Evolutionary conservation across 2,797 vertebrate species (phyloP).

Genomic region (Macropodus opercularis): DNA sequence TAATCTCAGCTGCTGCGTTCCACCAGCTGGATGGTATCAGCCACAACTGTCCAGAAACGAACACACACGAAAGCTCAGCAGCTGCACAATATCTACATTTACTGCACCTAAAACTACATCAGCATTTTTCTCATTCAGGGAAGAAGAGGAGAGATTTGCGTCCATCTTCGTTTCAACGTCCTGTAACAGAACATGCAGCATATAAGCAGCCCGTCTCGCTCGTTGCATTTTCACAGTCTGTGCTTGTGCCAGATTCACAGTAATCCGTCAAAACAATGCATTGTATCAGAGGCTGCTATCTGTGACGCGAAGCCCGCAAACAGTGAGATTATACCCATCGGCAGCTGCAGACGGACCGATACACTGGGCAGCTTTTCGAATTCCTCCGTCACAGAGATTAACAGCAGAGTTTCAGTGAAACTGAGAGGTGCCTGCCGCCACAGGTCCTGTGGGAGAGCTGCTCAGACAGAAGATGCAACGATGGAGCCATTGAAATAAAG

Average conservation of each 20-base stretch:
- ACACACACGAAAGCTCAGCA: slow-evolving; percentile 1
- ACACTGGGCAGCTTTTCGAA: slow-evolving; percentile 19
- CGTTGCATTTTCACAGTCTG: slow-evolving; percentile 32
- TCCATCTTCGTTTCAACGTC: slow-evolving; percentile 9
- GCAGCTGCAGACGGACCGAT: slow-evolving; percentile 53
- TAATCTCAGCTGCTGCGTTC: slow-evolving; percentile 57
- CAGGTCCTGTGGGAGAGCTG: slow-evolving; percentile 27
- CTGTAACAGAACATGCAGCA: slow-evolving; percentile 36
- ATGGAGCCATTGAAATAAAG: slow-evolving; percentile 35
- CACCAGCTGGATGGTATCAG: slow-evolving; percentile 48
- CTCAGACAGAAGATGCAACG: slow-evolving; percentile 14
- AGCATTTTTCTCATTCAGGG: not conserved
- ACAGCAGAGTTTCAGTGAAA: slow-evolving; percentile 43
- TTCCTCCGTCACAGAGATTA: slow-evolving; percentile 52
- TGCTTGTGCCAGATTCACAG: slow-evolving; percentile 19
- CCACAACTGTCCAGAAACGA: slow-evolving; percentile 8
- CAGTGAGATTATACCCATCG: slow-evolving; percentile 47
- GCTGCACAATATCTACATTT: not conserved
- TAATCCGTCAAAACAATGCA: slow-evolving; percentile 47
- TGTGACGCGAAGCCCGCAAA: slow-evolving; percentile 28
- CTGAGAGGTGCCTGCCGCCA: slow-evolving; percentile 19
- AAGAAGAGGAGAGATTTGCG: slow-evolving; percentile 11
- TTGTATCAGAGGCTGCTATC: slow-evolving; percentile 42
- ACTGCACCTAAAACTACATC: not conserved
- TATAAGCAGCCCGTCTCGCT: slow-evolving; percentile 26